phyloP scores from a whole-genome alignment of 1,140 invertebrate species.

The Polyergus mexicanus region DNA sequence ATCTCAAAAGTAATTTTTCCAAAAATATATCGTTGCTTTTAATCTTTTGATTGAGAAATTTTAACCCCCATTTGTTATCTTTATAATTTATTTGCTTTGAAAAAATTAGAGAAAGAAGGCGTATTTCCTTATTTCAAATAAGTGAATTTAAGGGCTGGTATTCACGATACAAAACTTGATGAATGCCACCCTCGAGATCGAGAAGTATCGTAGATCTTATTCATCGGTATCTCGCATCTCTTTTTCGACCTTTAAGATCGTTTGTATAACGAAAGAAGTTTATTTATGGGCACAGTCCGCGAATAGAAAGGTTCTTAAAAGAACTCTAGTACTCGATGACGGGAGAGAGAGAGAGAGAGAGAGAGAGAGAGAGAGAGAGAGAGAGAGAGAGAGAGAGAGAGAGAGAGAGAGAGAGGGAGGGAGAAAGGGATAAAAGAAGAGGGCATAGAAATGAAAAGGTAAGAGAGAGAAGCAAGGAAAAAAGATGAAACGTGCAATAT shows the following conservation, averaged over 20 bases:
- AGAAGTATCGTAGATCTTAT: constrained; percentile 14
- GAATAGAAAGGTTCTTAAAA: constrained; percentile 58
- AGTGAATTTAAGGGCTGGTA: neutral
- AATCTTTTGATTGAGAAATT: neutral
- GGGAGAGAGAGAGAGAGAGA: neutral
- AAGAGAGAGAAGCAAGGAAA: neutral
- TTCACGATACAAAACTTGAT: neutral
- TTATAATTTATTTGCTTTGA: neutral
- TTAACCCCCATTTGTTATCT: neutral
- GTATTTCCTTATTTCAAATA: neutral
- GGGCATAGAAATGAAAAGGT: constrained; percentile 25
- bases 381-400: too few relatives aligned
- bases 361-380: too few relatives aligned
- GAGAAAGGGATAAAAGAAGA: constrained; percentile 19
- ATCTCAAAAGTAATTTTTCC: neutral
- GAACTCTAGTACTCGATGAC: neutral
- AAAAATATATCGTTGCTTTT: neutral
- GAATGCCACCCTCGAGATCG: neutral
- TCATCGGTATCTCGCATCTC: constrained; percentile 18
- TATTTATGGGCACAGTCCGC: constrained; percentile 24
- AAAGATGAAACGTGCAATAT: constrained; percentile 4
- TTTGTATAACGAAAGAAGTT: constrained; percentile 19
- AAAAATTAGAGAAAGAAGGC: neutral
- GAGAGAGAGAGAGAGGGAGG: too few relatives aligned
- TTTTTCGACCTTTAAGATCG: constrained; percentile 38